phyloP scores from a whole-genome alignment of 2,113 vertebrate species.

The Verasper variegatus region DNA sequence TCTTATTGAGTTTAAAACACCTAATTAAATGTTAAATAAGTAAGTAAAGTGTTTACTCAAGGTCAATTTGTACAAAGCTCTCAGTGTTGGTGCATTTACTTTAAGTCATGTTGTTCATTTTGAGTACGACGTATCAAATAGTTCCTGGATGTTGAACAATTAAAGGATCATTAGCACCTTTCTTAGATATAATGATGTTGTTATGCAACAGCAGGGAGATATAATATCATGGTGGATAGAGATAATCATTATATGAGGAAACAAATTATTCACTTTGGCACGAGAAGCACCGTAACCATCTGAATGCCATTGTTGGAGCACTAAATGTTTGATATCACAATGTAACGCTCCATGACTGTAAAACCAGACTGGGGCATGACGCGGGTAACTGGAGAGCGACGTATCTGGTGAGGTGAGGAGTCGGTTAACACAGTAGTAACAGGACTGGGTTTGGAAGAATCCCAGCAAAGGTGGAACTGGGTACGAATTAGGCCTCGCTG shows the following conservation, averaged over 20 bases:
- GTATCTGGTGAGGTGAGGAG: slow-evolving; percentile 71
- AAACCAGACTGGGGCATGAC: slow-evolving; percentile 36
- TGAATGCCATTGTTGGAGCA: slow-evolving; percentile 9
- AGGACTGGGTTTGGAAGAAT: slow-evolving; percentile 51
- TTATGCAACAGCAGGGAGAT: slow-evolving; percentile 51
- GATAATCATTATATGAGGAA: slow-evolving; percentile 24
- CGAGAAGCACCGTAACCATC: slow-evolving; percentile 38
- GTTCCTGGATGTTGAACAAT: too few relatives aligned
- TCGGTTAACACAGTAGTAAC: slow-evolving; percentile 67
- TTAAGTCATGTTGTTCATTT: too few relatives aligned
- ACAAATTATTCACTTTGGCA: slow-evolving; percentile 16
- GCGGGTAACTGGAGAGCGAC: slow-evolving; percentile 67
- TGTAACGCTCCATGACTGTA: slow-evolving; percentile 40
- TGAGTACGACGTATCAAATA: too few relatives aligned
- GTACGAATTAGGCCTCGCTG: slow-evolving; percentile 39
- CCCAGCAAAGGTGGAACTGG: slow-evolving; percentile 66
- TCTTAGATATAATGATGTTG: slow-evolving; percentile 19
- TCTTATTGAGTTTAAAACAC: too few relatives aligned
- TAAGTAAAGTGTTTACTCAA: too few relatives aligned
- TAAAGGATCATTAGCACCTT: too few relatives aligned
- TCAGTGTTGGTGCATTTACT: too few relatives aligned
- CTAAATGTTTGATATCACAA: slow-evolving; percentile 48
- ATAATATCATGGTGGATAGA: slow-evolving; percentile 20
- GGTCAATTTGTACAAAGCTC: too few relatives aligned
- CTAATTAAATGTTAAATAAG: too few relatives aligned